Percentiles rank a stretch among this genome's conserved stretches.
phyloP scores from a whole-genome alignment of 2,888 invertebrate genomes.

The Melolontha melolontha region DNA sequence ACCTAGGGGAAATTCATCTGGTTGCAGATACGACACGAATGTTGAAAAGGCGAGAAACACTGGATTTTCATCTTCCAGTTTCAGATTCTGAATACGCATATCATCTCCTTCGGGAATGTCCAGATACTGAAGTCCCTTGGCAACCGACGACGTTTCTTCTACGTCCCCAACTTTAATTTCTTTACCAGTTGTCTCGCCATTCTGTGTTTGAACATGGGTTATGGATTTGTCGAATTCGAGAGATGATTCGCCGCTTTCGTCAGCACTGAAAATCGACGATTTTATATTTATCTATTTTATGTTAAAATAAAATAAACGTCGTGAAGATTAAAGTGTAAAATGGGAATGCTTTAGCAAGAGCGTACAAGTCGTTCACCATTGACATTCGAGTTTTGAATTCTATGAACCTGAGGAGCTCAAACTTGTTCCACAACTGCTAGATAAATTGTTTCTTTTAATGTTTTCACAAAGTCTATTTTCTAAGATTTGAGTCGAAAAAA shows the following conservation, averaged over 20 bases:
- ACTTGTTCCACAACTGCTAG: neutral
- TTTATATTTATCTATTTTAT: too few species aligned
- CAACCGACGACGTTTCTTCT: neutral
- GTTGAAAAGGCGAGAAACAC: slow-evolving; percentile 74
- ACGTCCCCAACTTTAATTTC: slow-evolving; percentile 11
- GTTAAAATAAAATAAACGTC: too few species aligned
- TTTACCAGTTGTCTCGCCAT: neutral
- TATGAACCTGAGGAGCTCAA: neutral
- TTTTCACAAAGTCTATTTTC: neutral
- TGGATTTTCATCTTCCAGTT: slow-evolving; percentile 72
- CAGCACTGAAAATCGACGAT: slow-evolving; percentile 3
- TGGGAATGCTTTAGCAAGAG: too few species aligned
- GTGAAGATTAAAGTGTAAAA: too few species aligned
- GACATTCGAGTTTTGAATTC: too few species aligned
- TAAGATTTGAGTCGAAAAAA: too few species aligned
- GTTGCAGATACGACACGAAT: slow-evolving; percentile 74
- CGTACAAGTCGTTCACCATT: too few species aligned
- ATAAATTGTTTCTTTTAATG: neutral
- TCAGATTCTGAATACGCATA: slow-evolving; percentile 66
- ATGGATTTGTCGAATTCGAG: slow-evolving; percentile 1
- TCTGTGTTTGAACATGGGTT: neutral
- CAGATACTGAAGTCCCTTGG: slow-evolving; percentile 55
- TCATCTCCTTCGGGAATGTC: slow-evolving; percentile 61
- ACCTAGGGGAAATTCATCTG: slow-evolving; percentile 76
- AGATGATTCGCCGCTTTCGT: neutral